phyloP scores from a whole-genome alignment of 2,113 vertebrate species.

The Meriones unguiculatus region DNA sequence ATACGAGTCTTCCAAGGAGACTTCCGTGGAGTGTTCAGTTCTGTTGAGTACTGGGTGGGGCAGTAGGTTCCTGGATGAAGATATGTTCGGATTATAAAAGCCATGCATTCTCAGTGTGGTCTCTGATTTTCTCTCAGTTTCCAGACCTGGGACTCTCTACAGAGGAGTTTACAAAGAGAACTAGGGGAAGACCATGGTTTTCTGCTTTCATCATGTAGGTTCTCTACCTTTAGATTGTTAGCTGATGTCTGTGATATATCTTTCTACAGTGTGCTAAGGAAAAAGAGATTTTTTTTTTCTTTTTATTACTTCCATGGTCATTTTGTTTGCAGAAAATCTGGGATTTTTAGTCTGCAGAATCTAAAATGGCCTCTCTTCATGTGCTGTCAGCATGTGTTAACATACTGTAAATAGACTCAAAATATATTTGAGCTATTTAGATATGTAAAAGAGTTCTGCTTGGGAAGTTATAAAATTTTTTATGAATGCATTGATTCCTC shows the following conservation, averaged over 20 bases:
- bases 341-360: neutral
- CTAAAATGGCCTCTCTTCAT: neutral
- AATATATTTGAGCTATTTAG: neutral
- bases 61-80: neutral
- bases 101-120: neutral
- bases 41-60: neutral
- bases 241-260: neutral
- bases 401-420: neutral
- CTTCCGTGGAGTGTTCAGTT: neutral
- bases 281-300: neutral
- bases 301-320: neutral
- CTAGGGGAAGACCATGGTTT: neutral
- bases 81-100: neutral
- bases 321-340: neutral
- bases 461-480: slow-evolving; percentile 10
- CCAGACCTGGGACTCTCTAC: neutral
- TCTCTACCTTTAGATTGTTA: neutral
- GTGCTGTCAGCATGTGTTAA: neutral
- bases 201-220: neutral
- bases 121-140: neutral
- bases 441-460: neutral
- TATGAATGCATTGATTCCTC: neutral
- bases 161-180: neutral
- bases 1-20: neutral
- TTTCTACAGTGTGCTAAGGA: neutral